Conservation (phyloP, 2,113 vertebrate genomes). For the Motacilla alba region DNA sequence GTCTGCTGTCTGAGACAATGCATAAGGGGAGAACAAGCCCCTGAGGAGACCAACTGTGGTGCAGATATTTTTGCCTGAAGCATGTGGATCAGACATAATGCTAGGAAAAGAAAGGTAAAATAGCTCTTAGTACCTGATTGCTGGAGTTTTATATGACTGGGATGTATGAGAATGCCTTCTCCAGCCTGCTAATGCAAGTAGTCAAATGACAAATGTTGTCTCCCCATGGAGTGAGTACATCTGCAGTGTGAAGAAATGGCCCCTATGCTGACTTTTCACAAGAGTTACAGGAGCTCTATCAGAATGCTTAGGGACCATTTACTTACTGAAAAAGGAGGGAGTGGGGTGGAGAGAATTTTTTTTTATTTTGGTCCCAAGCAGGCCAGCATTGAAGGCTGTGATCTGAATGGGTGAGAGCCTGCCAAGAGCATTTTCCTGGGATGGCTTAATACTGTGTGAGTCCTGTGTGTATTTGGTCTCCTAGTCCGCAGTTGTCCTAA, state of each 20-base stretch:
- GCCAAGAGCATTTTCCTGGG: not conserved
- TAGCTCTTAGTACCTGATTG: not conserved
- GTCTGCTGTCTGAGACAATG: not conserved
- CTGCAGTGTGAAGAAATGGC: not conserved
- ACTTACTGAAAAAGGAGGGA: not conserved
- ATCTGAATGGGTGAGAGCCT: not conserved
- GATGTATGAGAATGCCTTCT: not conserved
- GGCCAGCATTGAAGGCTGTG: not conserved
- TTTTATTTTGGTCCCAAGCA: not conserved
- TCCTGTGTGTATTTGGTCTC: not conserved
- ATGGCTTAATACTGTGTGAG: not conserved
- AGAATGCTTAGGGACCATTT: not conserved
- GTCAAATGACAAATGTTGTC: not conserved
- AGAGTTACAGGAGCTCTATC: not conserved
- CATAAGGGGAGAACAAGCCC: not conserved
- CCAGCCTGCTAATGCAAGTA: not conserved
- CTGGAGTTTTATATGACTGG: not conserved
- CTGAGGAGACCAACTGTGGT: conserved; percentile 6
- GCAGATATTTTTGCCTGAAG: conserved; percentile 22
- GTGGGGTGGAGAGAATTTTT: not conserved
- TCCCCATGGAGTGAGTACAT: not conserved
- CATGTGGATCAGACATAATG: not conserved
- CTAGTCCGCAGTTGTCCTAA: not conserved
- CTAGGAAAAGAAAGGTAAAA: not conserved
- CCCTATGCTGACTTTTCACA: not conserved